Percentiles rank a stretch among this genome's conserved stretches.
Evolutionary conservation across 2,888 invertebrate genomes (phyloP).

Genomic region (Tenthredo scrophulariae): DNA sequence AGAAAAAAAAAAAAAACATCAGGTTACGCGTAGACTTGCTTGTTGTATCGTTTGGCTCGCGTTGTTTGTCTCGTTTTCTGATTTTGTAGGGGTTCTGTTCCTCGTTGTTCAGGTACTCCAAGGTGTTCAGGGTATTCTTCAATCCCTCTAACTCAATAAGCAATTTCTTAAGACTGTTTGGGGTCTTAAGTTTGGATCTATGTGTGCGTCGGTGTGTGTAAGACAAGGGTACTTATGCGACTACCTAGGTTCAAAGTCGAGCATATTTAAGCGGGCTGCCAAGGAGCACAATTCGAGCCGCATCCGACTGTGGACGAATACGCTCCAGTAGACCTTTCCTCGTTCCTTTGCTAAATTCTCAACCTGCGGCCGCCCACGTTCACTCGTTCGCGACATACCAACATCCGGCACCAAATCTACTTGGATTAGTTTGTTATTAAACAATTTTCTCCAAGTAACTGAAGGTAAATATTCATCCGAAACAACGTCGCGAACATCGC

Average conservation of each 20-base stretch:
- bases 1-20: neutral
- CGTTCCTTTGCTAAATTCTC: constrained; percentile 65
- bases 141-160: constrained; percentile 76
- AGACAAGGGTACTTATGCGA: constrained; percentile 70
- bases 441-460: constrained; percentile 74
- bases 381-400: constrained; percentile 51
- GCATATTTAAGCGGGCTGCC: constrained; percentile 71
- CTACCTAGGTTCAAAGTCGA: constrained; percentile 58
- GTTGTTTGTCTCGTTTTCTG: constrained; percentile 58
- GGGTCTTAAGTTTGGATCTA: constrained; percentile 68
- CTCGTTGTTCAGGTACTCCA: constrained; percentile 70
- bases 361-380: constrained; percentile 61
- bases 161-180: constrained; percentile 76
- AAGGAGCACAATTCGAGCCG: constrained; percentile 68
- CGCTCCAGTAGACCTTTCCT: constrained; percentile 65
- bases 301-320: constrained; percentile 72
- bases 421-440: constrained; percentile 73
- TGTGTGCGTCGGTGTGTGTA: constrained; percentile 56
- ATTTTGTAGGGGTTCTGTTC: constrained; percentile 72
- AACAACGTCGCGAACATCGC: neutral
- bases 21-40: neutral
- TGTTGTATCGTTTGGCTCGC: neutral
- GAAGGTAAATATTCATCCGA: constrained; percentile 50
- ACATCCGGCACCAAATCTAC: constrained; percentile 58
- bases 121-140: constrained; percentile 70